phyloP scores from a whole-genome alignment of 2,888 invertebrate species.

The Drosophila parthenogenetica region DNA sequence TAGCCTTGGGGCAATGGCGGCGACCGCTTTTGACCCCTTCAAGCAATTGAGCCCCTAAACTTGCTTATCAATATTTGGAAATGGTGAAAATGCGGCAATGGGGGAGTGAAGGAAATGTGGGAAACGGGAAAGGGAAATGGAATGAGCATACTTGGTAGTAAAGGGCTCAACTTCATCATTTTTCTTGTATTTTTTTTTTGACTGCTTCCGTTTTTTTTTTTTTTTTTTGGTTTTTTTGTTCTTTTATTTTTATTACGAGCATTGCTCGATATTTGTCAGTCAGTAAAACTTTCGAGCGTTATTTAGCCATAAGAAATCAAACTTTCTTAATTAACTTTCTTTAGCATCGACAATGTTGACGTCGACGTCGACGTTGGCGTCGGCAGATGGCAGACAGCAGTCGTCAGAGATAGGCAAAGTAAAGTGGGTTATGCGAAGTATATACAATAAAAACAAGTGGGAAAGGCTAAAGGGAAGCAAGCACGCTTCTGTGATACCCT shows the following conservation, averaged over 20 bases:
- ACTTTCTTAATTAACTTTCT: constrained; percentile 79
- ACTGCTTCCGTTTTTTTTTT: background rate
- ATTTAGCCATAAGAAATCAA: constrained; percentile 80
- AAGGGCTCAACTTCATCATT: constrained; percentile 61
- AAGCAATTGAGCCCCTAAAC: constrained; percentile 30
- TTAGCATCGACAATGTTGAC: constrained; percentile 46
- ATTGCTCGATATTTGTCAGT: constrained; percentile 79
- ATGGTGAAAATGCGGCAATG: background rate
- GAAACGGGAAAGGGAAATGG: background rate
- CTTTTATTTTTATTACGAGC: constrained; percentile 61
- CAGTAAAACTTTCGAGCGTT: constrained; percentile 75
- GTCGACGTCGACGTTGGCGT: constrained; percentile 11
- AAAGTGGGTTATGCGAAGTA: constrained; percentile 53
- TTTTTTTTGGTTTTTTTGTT: constrained; percentile 18
- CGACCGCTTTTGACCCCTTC: constrained; percentile 41
- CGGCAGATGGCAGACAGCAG: background rate
- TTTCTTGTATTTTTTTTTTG: constrained; percentile 9
- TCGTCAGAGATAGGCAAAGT: constrained; percentile 51
- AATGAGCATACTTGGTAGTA: constrained; percentile 2
- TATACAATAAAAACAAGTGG: constrained; percentile 20
- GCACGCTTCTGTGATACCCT: no score
- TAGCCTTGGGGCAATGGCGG: constrained; percentile 31
- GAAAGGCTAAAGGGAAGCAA: no score
- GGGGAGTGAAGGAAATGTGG: background rate
- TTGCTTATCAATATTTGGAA: constrained; percentile 56